Base-by-base conservation (phyloP, 1,140 invertebrate genomes). In the Brachionus calyciflorus region DNA sequence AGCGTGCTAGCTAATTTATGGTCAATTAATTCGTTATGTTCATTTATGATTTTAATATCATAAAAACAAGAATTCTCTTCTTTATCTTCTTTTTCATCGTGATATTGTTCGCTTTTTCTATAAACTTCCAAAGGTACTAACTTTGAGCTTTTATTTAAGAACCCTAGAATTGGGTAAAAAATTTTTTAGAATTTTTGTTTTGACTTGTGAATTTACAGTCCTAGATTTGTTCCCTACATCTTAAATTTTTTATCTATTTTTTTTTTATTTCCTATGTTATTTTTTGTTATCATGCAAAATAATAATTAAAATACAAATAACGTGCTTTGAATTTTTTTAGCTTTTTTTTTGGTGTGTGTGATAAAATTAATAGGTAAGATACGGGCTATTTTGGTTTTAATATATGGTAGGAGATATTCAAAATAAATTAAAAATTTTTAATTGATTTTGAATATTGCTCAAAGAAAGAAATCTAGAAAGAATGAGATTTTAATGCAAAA, bases 391-490 rank as follows among this genome's bases (percentile, higher is more conserved):
- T 60, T 60, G 19, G 55, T 33, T 60, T 28, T 33, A 33, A 37
- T n/a, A 37, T 17, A 37, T 33, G 30, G 28, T 33, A 33, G 55
- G 55, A 37, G 12, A 37, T 17, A 10, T 60, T 2, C 19, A 7
- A 19, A 49, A 49, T 9, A 60, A 60, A 60, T 17, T 37, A 33
- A 60, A 33, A 17, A 17, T 19, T 24, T 26, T 9, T 9, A 57
- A 3, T 40, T 33, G 30, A 17, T 40, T 60, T 60, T 60, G 33
- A 19, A 33, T 37, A 40, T 60, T 60, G 28, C 30, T 77, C 49
- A 60, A 76, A 77, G n/a, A 73, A 79, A 77, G 44, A 73, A 37
- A 48, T 40, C 40, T 78, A 60, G 14, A 55, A 37, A 14, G 53
- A 21, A 4, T 77, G 40, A 73, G 24, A 60, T 53, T 7, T 14